Evolutionary conservation across 37 sponge, comb jelly and placozoan species (phyloP).

Genomic region (Dysidea cf. avara): DNA sequence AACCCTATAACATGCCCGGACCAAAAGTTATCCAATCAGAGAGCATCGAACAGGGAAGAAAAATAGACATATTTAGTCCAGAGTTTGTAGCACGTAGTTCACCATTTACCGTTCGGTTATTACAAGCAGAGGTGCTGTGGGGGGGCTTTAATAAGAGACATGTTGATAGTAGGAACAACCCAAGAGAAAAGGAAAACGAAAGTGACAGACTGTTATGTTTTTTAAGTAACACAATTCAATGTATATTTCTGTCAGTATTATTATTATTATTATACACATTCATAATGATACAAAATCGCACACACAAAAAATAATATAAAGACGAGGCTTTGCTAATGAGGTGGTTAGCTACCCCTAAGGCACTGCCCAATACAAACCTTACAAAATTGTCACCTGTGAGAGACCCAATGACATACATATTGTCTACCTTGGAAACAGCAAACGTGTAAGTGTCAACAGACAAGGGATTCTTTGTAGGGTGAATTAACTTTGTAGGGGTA

Average conservation of each 20-base stretch:
- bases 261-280: background rate
- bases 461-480: slow-evolving; percentile 64
- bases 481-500: too few species aligned
- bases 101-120: slow-evolving; percentile 86
- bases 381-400: slow-evolving; percentile 88
- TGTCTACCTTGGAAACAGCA: slow-evolving; percentile 16
- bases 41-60: slow-evolving; percentile 14
- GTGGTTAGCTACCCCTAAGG: slow-evolving; percentile 56
- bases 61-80: slow-evolving; percentile 69
- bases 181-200: slow-evolving; percentile 78
- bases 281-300: background rate
- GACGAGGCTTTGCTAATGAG: background rate
- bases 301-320: too few species aligned
- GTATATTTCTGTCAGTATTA: background rate
- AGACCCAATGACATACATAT: slow-evolving; percentile 81
- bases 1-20: slow-evolving; percentile 77
- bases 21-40: slow-evolving; percentile 60
- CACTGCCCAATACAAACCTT: slow-evolving; percentile 81
- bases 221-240: background rate
- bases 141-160: slow-evolving; percentile 18
- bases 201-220: slow-evolving; percentile 35
- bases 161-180: slow-evolving; percentile 66
- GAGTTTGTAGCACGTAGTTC: slow-evolving; percentile 78
- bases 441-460: slow-evolving; percentile 60
- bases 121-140: slow-evolving; percentile 76